Evolutionary conservation across 2,888 invertebrate genomes (phyloP).

Genomic region (Patella caerulea): DNA sequence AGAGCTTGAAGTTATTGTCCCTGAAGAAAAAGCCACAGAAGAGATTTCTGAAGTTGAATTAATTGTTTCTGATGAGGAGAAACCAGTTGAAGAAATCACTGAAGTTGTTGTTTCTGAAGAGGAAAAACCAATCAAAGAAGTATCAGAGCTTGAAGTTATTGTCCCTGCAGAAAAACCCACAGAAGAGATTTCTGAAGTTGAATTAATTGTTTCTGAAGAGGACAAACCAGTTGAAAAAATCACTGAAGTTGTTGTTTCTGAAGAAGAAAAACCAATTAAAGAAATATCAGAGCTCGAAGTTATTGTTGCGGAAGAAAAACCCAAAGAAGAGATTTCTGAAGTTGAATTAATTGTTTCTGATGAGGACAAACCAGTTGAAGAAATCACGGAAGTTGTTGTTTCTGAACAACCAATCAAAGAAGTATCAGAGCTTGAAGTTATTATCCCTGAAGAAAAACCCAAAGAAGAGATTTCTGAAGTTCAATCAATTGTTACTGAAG

Average conservation of each 20-base stretch:
- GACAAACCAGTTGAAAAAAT: background rate
- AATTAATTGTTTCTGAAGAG: background rate
- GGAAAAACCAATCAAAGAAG: background rate
- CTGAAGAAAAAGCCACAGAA: too few relatives aligned
- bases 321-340: background rate
- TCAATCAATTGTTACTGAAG: background rate
- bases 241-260: background rate
- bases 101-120: too few relatives aligned
- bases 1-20: too few relatives aligned
- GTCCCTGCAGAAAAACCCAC: constrained; percentile 20
- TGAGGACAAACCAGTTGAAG: background rate
- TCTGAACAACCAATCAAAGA: constrained; percentile 1
- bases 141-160: constrained; percentile 11
- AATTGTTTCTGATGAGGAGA: too few relatives aligned
- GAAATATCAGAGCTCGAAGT: background rate
- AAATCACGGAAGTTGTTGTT: background rate
- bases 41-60: too few relatives aligned
- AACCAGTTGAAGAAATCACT: too few relatives aligned
- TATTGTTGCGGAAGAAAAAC: background rate
- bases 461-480: constrained; percentile 13
- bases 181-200: background rate
- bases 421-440: background rate
- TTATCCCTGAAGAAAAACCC: background rate
- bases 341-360: background rate
- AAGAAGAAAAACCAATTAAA: background rate